Evolutionary conservation across 2,888 invertebrate species (phyloP), one percentile per base, ranked within the genome.

Genomic region (Eristalis intricaria): DNA sequence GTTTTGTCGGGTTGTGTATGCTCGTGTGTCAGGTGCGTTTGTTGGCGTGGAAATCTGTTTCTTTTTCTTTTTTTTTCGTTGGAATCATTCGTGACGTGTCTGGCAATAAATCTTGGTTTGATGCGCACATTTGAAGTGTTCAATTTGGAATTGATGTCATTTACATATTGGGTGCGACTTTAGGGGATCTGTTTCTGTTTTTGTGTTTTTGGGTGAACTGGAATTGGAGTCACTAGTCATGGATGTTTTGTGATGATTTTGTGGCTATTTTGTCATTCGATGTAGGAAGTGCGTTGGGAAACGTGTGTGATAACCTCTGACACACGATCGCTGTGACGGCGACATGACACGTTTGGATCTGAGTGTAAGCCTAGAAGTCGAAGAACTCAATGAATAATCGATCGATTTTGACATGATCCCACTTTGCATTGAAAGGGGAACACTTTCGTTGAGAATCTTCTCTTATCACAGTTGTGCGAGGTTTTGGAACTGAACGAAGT

Each of bases 21-120:
- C 38, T 38, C 38, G 13, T 38, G 38, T 56, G 63, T 40, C 19
- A n/a, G 26, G 76, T 19, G 50, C 8, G 19, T 38, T 38, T 50
- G 19, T 60, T 19, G 73, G 60, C 64, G 77, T 69, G 70, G 74
- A 63, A 40, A 50, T 50, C 50, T 50, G 8, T 11, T 23, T 23
- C 15, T 60, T 60, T 60, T 23, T 1, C 3, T 56, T 56, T 56
- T 56, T 56, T 3, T 19, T 19, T 23, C 19, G n/a, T 10, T 26
- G 19, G 43, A n/a, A 4, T 60, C 32, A 32, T 32, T 60, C 26
- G 23, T 38, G 26, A n/a, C 38, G 43, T 77, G 82, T 74, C 77
- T 50, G 81, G 79, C 35, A 82, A 78, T 86, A 86, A 86, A 86
- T 86, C 86, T 82, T 50, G 50, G 50, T 38, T 29, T 29, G 77